Conservation (phyloP, 2,113 vertebrate species). For the Drymodes brunneopygia region DNA sequence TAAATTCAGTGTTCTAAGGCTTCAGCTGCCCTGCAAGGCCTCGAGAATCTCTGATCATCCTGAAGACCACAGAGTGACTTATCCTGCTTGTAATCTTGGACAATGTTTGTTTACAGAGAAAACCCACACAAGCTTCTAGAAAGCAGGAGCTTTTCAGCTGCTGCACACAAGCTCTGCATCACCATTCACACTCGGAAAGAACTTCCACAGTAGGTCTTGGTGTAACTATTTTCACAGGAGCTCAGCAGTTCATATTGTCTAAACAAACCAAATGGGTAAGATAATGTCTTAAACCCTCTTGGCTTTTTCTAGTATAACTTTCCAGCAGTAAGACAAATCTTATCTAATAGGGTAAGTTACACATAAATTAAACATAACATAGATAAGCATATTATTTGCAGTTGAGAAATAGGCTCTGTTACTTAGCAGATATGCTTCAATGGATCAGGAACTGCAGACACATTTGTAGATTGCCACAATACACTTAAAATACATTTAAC, state of each 20-base stretch:
- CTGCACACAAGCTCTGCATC: not conserved
- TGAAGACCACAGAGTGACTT: not conserved
- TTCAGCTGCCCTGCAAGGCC: not conserved
- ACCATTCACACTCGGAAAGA: rapidly evolving
- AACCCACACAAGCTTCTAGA: not conserved
- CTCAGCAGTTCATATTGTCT: not conserved
- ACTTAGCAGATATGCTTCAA: not conserved
- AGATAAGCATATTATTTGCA: not conserved
- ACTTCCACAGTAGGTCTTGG: not conserved
- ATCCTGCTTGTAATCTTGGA: not conserved
- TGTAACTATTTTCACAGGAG: not conserved
- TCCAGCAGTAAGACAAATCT: not conserved
- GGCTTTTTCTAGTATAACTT: not conserved
- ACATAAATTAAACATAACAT: not conserved
- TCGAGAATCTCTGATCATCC: not conserved
- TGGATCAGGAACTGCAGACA: not conserved
- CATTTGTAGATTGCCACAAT: not conserved
- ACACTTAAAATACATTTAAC: not conserved
- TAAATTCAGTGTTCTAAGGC: not conserved
- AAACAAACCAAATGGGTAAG: not conserved
- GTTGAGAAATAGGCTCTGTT: not conserved
- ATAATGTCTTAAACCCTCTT: not conserved
- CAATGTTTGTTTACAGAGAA: not conserved
- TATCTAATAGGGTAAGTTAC: not conserved
- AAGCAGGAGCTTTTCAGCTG: not conserved